A percentile compares a stretch with the other conserved stretches of the same genome.
Conservation (phyloP, 2,888 invertebrate genomes). For the Temnothorax unifasciatus region DNA sequence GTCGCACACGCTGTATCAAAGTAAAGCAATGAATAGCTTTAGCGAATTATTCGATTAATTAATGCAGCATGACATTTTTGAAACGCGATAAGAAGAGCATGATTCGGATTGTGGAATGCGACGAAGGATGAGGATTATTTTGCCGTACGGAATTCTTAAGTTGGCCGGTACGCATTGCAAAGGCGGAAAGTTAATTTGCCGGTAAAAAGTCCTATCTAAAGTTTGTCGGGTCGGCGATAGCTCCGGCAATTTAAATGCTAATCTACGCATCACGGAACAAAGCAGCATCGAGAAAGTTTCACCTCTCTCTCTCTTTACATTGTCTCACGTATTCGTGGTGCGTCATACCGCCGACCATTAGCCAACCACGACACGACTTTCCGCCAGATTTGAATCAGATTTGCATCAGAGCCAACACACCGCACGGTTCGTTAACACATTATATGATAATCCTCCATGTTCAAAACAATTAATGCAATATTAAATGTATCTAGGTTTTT, state of each 20-base stretch:
- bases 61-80: neutral
- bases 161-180: conserved; percentile 19
- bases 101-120: neutral
- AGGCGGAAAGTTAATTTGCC: conserved; percentile 39
- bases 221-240: conserved; percentile 53
- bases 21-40: neutral
- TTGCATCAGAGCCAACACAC: conserved; percentile 46
- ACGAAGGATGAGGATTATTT: conserved; percentile 11
- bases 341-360: conserved; percentile 53
- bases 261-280: conserved; percentile 58
- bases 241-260: conserved; percentile 55
- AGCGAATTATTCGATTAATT: neutral
- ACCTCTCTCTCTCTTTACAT: conserved; percentile 47
- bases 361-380: conserved; percentile 55
- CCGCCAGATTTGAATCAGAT: conserved; percentile 55
- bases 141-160: conserved; percentile 20
- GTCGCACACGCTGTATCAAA: neutral
- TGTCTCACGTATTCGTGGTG: conserved; percentile 54
- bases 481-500: neutral
- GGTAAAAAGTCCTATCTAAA: conserved; percentile 35
- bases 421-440: conserved; percentile 39
- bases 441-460: neutral
- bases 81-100: neutral
- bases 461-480: conserved; percentile 6
- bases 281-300: conserved; percentile 57